A percentile compares a stretch with the other conserved stretches of the same genome.
These are phyloP conservation scores for Drosophila pallidifrons DNA, from an alignment of 1,140 invertebrate species.

Conservation along the genomic window DNA sequence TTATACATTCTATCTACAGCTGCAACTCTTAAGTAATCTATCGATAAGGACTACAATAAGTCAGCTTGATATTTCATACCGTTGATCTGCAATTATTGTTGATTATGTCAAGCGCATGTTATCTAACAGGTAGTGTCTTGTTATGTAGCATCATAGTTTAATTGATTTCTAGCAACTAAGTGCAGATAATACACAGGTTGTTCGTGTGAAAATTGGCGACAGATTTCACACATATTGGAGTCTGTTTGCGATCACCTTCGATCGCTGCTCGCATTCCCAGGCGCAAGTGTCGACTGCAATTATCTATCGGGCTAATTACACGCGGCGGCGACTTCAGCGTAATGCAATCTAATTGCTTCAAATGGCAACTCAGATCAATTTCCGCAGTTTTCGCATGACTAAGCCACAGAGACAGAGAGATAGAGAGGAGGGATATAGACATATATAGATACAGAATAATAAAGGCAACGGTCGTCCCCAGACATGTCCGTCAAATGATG, in stretches of 20 bases:
- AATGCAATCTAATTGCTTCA: conserved; percentile 58
- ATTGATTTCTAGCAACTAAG: background rate
- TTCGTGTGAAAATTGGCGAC: conserved; percentile 69
- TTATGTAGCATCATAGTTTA: background rate
- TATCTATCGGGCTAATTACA: conserved; percentile 66
- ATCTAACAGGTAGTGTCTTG: background rate
- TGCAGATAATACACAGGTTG: conserved; percentile 1
- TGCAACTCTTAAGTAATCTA: no score
- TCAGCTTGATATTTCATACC: no score
- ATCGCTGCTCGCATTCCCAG: conserved; percentile 38
- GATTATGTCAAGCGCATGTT: background rate
- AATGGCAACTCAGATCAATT: conserved; percentile 38
- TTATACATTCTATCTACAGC: no score
- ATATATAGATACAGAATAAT: conserved; percentile 28
- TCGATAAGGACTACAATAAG: no score
- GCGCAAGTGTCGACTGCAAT: conserved; percentile 58
- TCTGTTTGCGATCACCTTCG: background rate
- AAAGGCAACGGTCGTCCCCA: conserved; percentile 30
- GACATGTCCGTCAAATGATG: conserved; percentile 59
- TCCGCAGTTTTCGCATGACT: conserved; percentile 28
- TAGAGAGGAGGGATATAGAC: background rate
- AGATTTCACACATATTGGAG: conserved; percentile 52
- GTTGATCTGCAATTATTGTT: no score
- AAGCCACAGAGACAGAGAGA: background rate
- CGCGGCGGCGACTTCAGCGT: conserved; percentile 30